Evolutionary conservation across 2,113 vertebrate genomes (phyloP).

Genomic region (Anhinga rufa): DNA sequence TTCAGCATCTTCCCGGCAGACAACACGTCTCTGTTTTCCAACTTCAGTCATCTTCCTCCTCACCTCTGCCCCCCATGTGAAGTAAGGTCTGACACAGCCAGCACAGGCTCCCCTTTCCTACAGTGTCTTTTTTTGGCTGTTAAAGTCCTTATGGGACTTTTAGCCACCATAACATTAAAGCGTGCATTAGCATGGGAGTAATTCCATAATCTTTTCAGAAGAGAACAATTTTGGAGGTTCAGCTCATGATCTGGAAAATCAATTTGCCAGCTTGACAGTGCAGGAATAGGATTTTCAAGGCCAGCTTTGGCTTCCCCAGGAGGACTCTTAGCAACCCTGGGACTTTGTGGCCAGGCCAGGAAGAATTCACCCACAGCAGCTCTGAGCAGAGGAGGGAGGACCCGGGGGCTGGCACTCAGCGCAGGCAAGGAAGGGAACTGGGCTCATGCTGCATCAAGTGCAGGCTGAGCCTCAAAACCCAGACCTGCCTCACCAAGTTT

Average conservation of each 20-base stretch:
- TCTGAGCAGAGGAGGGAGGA: not conserved
- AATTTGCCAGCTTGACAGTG: not conserved
- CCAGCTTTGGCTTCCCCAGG: not conserved
- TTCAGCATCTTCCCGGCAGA: not conserved
- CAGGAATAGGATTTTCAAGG: not conserved
- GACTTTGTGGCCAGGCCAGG: not conserved
- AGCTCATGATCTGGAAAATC: conserved; percentile 52
- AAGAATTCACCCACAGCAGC: not conserved
- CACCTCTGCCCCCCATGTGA: not conserved
- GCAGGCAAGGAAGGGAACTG: not conserved
- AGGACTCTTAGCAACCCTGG: not conserved
- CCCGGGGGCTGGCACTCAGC: not conserved
- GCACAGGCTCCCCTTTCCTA: not conserved
- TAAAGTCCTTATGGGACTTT: not conserved
- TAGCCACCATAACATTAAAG: conserved; percentile 5
- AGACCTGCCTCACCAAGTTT: not conserved
- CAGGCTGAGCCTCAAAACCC: not conserved
- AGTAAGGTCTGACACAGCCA: not conserved
- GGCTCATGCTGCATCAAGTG: not conserved
- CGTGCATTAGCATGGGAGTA: conserved; percentile 37
- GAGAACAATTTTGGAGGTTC: conserved; percentile 22
- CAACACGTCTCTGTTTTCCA: not conserved
- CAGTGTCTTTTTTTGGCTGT: not conserved
- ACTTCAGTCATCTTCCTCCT: not conserved
- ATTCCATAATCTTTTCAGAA: conserved; percentile 60